Conservation (phyloP, 2,113 vertebrate genomes). For the Xiphorhynchus elegans region DNA sequence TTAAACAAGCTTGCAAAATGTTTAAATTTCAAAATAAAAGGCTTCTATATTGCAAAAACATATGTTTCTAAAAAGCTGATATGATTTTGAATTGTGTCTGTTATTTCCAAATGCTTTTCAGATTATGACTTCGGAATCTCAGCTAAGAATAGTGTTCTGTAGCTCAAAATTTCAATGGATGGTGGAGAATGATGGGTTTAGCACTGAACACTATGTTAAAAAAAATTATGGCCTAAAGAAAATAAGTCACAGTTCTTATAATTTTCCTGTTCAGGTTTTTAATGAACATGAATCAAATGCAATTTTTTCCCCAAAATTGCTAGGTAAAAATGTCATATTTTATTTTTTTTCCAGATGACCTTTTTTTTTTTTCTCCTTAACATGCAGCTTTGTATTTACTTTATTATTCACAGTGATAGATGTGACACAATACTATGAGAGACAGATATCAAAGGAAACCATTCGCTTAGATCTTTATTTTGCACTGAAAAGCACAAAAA, state of each 20-base stretch:
- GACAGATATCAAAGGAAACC: conserved; percentile 46
- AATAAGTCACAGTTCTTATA: not conserved
- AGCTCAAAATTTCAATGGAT: not conserved
- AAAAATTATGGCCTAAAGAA: not conserved
- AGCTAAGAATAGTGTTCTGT: not conserved
- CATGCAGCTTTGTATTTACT: not conserved
- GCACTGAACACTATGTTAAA: not conserved
- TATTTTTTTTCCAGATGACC: not conserved
- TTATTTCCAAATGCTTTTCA: not conserved
- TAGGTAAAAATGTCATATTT: not conserved
- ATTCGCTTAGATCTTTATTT: conserved; percentile 52
- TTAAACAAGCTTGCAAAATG: not conserved
- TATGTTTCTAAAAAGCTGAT: not conserved
- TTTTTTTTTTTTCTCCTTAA: not conserved
- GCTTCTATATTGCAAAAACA: not conserved
- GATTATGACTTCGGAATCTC: not conserved
- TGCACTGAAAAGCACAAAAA: not conserved
- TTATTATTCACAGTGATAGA: conserved; percentile 8
- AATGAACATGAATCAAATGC: not conserved
- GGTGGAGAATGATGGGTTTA: not conserved
- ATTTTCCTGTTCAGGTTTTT: not conserved
- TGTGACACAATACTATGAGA: not conserved
- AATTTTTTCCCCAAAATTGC: fast-evolving
- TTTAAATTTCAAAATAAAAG: not conserved
- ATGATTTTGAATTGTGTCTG: not conserved